Evolutionary conservation across 2,113 vertebrate species (phyloP).

Genomic region (Mormyrus lacerda): DNA sequence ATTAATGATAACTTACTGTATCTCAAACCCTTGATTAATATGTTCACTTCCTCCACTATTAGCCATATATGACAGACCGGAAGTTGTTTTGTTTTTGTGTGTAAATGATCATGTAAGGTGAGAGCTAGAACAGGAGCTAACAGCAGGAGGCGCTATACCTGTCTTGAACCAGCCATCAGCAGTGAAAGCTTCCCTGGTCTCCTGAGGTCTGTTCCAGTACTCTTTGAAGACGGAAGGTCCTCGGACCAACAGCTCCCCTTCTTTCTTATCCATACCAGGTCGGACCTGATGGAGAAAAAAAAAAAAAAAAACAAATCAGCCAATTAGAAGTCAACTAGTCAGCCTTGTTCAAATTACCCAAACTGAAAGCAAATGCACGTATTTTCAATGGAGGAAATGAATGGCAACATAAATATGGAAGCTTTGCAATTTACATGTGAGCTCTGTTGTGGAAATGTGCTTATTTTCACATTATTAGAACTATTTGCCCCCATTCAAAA

Average conservation of each 20-base stretch:
- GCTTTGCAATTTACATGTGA: neutral
- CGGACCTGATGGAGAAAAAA: slow-evolving; percentile 58
- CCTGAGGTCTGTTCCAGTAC: slow-evolving; percentile 83
- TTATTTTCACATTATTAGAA: neutral
- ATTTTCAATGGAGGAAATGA: neutral
- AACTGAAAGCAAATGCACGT: too few species aligned
- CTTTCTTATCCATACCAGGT: slow-evolving; percentile 68
- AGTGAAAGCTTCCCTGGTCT: slow-evolving; percentile 72
- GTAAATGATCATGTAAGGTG: neutral
- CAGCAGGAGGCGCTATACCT: slow-evolving; percentile 57
- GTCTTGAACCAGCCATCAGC: slow-evolving; percentile 87
- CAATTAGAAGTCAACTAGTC: neutral
- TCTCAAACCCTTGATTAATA: neutral
- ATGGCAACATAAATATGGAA: neutral
- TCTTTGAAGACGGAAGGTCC: slow-evolving; percentile 78
- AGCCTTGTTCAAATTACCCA: neutral
- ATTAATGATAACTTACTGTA: neutral
- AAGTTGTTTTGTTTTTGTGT: neutral
- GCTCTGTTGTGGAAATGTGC: neutral
- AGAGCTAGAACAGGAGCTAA: neutral
- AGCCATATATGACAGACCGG: neutral
- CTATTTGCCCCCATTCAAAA: neutral
- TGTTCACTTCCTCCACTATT: neutral
- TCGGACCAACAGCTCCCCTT: slow-evolving; percentile 81
- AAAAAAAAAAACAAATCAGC: neutral